Percentiles rank a stretch among this genome's conserved stretches.
phyloP scores from a whole-genome alignment of 2,888 invertebrate species.

The Petrolisthes cinctipes region DNA sequence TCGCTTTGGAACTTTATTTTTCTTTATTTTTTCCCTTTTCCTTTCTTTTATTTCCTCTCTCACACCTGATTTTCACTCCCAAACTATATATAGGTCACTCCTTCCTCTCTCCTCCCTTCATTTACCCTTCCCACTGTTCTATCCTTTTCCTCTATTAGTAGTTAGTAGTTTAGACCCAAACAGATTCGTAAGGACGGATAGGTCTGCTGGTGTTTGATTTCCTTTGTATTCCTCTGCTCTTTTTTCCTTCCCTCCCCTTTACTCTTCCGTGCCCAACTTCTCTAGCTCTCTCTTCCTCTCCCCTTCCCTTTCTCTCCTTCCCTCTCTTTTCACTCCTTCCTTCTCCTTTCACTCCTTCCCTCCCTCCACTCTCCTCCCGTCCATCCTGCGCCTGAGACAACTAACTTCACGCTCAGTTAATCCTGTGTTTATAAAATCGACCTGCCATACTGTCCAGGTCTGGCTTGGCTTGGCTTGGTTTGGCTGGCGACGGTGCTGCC shows the following conservation, averaged over 20 bases:
- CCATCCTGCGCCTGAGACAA: not conserved
- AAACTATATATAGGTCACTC: not conserved
- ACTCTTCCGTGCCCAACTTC: not conserved
- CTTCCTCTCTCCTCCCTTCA: not conserved
- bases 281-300: not conserved
- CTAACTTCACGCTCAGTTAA: constrained; percentile 1
- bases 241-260: not conserved
- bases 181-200: too few species aligned
- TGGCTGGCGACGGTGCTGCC: too few species aligned
- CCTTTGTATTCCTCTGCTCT: not conserved
- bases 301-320: not conserved
- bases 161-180: too few species aligned
- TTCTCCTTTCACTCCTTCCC: not conserved
- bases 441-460: not conserved
- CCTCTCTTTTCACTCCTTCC: not conserved
- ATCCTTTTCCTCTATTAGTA: not conserved
- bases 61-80: not conserved
- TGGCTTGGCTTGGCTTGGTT: too few species aligned
- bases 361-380: not conserved
- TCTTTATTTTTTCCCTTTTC: not conserved
- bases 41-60: not conserved
- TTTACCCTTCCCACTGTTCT: not conserved
- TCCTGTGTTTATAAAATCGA: not conserved
- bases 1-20: not conserved
- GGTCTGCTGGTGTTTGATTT: too few species aligned